Conservation (phyloP, 2,113 vertebrate species). For the Chlamydotis undulata region DNA sequence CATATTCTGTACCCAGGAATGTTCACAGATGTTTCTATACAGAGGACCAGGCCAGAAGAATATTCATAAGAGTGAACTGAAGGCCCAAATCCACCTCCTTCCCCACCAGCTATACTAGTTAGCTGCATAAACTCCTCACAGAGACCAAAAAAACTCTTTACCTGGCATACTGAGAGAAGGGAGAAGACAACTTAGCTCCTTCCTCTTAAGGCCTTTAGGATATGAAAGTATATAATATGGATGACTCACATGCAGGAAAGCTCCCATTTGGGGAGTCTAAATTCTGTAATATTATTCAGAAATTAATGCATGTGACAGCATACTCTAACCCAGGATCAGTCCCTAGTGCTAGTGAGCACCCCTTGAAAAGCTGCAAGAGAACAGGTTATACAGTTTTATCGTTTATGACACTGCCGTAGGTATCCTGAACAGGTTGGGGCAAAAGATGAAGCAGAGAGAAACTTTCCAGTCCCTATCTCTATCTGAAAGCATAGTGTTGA, state of each 20-base stretch:
- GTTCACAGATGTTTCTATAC: neutral
- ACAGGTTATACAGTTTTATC: neutral
- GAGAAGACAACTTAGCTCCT: neutral
- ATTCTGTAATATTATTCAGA: neutral
- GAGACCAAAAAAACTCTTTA: neutral
- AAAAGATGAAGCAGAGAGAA: neutral
- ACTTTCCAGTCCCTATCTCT: neutral
- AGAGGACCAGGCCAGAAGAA: neutral
- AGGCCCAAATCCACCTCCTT: neutral
- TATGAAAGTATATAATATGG: neutral
- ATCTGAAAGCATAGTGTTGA: neutral
- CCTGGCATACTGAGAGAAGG: neutral
- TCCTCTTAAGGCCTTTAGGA: neutral
- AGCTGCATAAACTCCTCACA: neutral
- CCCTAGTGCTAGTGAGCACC: neutral
- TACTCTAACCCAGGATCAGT: neutral
- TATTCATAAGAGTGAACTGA: neutral
- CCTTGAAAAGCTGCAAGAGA: neutral
- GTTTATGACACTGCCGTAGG: neutral
- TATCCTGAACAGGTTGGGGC: neutral
- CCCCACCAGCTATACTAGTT: neutral
- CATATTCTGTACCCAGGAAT: neutral
- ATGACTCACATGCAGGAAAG: neutral
- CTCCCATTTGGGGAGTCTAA: neutral
- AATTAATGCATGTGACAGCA: neutral